phyloP scores from a whole-genome alignment of 2,797 vertebrate species.

The Acanthurus leucopareius region DNA sequence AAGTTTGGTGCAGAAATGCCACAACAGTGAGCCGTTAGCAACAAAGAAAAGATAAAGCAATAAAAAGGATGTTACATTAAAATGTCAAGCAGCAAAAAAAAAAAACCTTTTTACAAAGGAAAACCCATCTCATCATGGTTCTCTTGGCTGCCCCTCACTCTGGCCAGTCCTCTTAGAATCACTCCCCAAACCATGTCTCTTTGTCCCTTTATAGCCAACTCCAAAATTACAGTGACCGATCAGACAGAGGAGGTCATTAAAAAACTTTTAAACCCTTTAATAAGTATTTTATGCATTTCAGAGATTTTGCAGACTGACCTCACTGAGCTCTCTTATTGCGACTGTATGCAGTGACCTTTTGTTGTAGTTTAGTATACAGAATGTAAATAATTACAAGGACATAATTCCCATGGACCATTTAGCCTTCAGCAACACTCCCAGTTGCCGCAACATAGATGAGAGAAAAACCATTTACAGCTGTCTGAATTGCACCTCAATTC shows the following conservation, averaged over 20 bases:
- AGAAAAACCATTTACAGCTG: background rate
- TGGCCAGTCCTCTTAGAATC: too few relatives aligned
- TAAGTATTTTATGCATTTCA: background rate
- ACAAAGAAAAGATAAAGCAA: slow-evolving; percentile 7
- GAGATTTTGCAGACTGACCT: background rate
- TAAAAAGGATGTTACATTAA: slow-evolving; percentile 4
- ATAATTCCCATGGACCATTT: slow-evolving; percentile 23
- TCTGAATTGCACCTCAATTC: slow-evolving; percentile 29
- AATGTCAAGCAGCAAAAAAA: slow-evolving; percentile 15
- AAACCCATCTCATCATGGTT: background rate
- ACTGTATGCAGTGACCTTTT: background rate
- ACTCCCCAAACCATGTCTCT: too few relatives aligned
- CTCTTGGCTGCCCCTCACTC: background rate
- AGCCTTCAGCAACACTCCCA: slow-evolving; percentile 1
- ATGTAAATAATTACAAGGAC: slow-evolving; percentile 21
- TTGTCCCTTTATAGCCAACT: too few relatives aligned
- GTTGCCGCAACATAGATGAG: background rate
- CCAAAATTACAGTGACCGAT: too few relatives aligned
- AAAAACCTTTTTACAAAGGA: background rate
- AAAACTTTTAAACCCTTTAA: too few relatives aligned
- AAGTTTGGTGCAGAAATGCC: background rate
- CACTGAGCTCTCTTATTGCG: background rate
- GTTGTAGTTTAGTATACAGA: slow-evolving; percentile 1
- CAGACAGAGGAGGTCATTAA: too few relatives aligned
- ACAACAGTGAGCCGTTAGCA: background rate